phyloP scores from a whole-genome alignment of 2,888 invertebrate species.

The Aphodius granarius region DNA sequence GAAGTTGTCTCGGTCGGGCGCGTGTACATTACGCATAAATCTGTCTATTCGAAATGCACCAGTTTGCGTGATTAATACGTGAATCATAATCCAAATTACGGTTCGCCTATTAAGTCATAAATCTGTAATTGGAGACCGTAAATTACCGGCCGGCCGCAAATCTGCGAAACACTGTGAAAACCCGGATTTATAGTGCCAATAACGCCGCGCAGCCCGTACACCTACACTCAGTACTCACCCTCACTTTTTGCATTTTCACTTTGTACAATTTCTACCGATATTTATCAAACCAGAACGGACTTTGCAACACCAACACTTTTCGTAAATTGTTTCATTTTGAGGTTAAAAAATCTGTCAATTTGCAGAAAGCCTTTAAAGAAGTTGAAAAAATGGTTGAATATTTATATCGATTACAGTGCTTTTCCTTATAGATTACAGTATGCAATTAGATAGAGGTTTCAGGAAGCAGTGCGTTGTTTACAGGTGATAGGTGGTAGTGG shows the following conservation, averaged over 20 bases:
- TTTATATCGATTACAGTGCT: no score
- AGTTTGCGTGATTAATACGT: slow-evolving; percentile 21
- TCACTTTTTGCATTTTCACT: slow-evolving; percentile 4
- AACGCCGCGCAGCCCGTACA: not conserved
- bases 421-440: no score
- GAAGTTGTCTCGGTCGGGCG: not conserved
- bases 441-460: not conserved
- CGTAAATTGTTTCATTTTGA: not conserved
- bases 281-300: not conserved
- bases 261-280: not conserved
- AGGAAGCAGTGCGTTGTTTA: not conserved
- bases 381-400: no score
- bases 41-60: slow-evolving; percentile 8
- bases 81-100: slow-evolving; percentile 20
- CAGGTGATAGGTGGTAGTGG: not conserved
- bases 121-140: slow-evolving; percentile 21
- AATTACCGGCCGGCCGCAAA: slow-evolving; percentile 15
- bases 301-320: not conserved
- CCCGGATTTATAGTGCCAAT: slow-evolving; percentile 20
- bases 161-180: slow-evolving; percentile 19
- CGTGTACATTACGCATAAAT: not conserved
- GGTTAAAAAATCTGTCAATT: no score
- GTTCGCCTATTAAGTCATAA: slow-evolving; percentile 25
- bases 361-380: no score
- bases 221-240: not conserved